Evolutionary conservation across 2,888 invertebrate species (phyloP).

Genomic region (Macaria notata): DNA sequence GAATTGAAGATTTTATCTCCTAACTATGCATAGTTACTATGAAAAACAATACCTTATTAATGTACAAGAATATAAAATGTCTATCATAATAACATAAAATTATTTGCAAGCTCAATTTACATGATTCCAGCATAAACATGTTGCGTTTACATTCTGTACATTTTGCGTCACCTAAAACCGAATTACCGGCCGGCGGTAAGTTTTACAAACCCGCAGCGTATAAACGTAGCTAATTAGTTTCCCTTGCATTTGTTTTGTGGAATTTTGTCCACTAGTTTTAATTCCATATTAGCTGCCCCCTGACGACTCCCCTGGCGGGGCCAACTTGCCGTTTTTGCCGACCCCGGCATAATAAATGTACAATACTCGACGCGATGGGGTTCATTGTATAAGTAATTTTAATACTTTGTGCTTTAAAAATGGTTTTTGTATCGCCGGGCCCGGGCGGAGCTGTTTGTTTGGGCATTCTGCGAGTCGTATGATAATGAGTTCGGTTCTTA

Average conservation of each 20-base stretch:
- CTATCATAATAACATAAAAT: no score
- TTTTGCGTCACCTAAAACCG: neutral
- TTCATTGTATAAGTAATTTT: constrained; percentile 29
- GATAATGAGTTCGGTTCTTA: constrained; percentile 20
- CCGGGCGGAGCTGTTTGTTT: constrained; percentile 16
- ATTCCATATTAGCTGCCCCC: neutral
- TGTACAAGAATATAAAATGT: no score
- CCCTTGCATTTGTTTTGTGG: no score
- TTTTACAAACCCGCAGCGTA: no score
- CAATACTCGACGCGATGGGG: constrained; percentile 27
- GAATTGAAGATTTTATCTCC: no score
- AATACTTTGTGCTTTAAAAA: constrained; percentile 29
- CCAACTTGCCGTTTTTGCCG: constrained; percentile 42
- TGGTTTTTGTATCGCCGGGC: constrained; percentile 19
- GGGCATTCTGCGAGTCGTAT: constrained; percentile 6
- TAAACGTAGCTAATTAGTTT: no score
- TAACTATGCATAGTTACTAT: no score
- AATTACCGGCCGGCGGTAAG: no score
- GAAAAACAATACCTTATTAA: no score
- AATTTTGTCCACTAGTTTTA: neutral
- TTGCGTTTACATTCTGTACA: neutral
- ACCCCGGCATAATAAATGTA: constrained; percentile 41
- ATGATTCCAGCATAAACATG: neutral
- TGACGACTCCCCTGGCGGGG: constrained; percentile 28
- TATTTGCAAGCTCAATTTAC: no score